Evolutionary conservation across 2,113 vertebrate species (phyloP), one percentile per base, ranked within the genome.

Genomic region (Ailurus styani): DNA sequence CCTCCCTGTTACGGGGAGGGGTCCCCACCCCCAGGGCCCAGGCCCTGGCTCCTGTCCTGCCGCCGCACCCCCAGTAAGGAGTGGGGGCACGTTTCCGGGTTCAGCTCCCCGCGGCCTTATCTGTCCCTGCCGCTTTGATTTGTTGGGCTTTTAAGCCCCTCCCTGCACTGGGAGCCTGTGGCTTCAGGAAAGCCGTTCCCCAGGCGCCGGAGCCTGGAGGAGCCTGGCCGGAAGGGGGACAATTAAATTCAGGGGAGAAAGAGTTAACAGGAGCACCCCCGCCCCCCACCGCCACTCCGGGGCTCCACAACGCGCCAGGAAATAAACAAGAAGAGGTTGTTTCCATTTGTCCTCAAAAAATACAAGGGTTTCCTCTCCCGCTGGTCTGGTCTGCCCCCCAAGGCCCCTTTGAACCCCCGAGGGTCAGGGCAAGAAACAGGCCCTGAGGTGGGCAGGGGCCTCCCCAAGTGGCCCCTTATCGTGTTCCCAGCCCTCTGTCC

Each of bases 241-340:
- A 64, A 94, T 68, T 90, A 0, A 97, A 91, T 6, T 73, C 1
- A 11, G 98, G 7, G 0, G 1, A 0, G 97, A 95, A 97, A 93
- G 98, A 75, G 98, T 99, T 99, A 99, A 98, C 34, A 12, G 40
- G 54, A 17, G 70, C 42, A n/a, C 85, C 23, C 1, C 88, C 42
- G 0, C 95, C 94, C 93, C 90, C 97, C 94, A 96, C 87, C 94
- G 96, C 90, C 90, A 96, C 96, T 31, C 54, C 29, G 1, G n/a
- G 20, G 18, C 97, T 90, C 78, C 84, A 98, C 98, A 98, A 98
- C 98, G 89, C 72, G 96, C 98, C 98, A 98, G 99, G 99, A 99
- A 99, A 98, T 98, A 99, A 99, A 99, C 99, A 99, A 98, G 98
- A 98, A 97, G 97, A 29, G 96, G 97, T 98, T 98, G 98, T 98